Conservation (phyloP, 2,888 invertebrate genomes). For the Sepiola atlantica region DNA sequence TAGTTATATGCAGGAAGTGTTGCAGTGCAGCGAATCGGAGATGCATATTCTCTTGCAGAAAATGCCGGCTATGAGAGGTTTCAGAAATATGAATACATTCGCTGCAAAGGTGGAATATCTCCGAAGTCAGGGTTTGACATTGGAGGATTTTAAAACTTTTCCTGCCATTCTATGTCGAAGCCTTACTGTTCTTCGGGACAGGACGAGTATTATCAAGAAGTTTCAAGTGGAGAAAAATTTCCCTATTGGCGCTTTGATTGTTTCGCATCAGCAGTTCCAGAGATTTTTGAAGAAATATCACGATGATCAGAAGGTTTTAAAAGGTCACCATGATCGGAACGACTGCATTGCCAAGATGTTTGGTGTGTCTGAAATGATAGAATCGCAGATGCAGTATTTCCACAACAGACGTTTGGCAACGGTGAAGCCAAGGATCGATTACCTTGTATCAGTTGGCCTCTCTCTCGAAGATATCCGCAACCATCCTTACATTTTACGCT, state of each 20-base stretch:
- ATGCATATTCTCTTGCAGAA: constrained; percentile 16
- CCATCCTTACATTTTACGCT: constrained; percentile 51
- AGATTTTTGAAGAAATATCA: neutral
- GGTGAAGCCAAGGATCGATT: constrained; percentile 47
- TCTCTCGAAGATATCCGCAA: constrained; percentile 49
- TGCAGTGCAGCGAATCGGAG: constrained; percentile 38
- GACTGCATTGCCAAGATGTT: constrained; percentile 49
- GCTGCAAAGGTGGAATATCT: constrained; percentile 46
- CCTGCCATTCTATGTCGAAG: constrained; percentile 48
- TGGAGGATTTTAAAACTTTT: constrained; percentile 45
- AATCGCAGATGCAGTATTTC: constrained; percentile 49
- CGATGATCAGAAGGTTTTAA: neutral
- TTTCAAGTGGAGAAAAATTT: neutral
- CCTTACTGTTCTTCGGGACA: neutral
- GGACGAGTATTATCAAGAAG: neutral
- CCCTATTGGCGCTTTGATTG: neutral
- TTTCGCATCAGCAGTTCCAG: neutral
- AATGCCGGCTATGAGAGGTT: neutral
- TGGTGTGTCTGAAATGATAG: constrained; percentile 47
- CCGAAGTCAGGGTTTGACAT: constrained; percentile 45
- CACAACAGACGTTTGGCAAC: constrained; percentile 38
- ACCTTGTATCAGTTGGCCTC: constrained; percentile 49
- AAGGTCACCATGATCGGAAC: neutral
- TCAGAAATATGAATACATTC: constrained; percentile 47
- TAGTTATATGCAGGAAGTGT: constrained; percentile 21